Conservation (phyloP, 2,888 invertebrate species). For the Eupithecia insigniata region DNA sequence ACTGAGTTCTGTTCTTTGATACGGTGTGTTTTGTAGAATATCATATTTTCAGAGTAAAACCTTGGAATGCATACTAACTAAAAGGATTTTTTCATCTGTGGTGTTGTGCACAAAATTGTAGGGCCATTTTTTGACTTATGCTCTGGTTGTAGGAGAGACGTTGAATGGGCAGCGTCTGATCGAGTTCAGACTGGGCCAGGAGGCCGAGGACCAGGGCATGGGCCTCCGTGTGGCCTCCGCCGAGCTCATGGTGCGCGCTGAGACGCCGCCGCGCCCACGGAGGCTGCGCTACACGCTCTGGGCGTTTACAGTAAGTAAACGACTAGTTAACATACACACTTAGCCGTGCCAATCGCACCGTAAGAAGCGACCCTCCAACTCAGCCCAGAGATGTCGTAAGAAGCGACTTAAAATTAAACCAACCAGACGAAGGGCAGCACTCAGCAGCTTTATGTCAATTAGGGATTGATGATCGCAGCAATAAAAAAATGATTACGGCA, state of each 20-base stretch:
- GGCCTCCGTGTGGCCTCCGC: conserved; percentile 91
- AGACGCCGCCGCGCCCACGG: conserved; percentile 62
- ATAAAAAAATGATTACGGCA: too few species aligned
- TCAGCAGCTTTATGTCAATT: too few species aligned
- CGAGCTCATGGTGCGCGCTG: conserved; percentile 88
- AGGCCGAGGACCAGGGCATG: conserved; percentile 78
- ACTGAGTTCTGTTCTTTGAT: background rate
- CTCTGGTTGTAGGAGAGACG: conserved; percentile 86
- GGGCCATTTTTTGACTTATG: background rate
- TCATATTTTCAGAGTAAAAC: background rate
- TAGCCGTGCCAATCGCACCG: too few species aligned
- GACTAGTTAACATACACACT: background rate
- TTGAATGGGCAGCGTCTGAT: conserved; percentile 93
- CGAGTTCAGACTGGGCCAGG: conserved; percentile 91
- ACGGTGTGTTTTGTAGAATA: background rate
- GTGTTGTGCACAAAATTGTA: background rate
- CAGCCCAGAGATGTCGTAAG: too few species aligned
- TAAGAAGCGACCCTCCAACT: too few species aligned
- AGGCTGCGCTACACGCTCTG: conserved; percentile 86
- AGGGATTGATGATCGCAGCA: too few species aligned
- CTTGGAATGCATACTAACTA: background rate
- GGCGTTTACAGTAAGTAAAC: conserved; percentile 72
- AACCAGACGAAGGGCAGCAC: too few species aligned
- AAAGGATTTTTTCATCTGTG: background rate
- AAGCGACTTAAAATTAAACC: too few species aligned